phyloP scores from a whole-genome alignment of 2,888 invertebrate species.

The Artemia sp. region DNA sequence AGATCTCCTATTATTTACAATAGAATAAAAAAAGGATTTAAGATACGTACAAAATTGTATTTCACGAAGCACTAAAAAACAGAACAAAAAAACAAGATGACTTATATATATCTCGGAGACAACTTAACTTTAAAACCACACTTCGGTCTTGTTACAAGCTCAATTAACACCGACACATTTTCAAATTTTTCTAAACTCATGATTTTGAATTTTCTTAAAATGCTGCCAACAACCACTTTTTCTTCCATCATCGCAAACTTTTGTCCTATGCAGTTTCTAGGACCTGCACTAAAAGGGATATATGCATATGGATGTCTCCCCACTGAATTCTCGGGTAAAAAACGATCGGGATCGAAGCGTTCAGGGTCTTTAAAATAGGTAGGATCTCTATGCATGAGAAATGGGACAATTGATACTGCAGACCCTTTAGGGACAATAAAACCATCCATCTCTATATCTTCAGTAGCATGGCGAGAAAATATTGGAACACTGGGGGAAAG shows the following conservation, averaged over 20 bases:
- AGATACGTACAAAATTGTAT: too few relatives aligned
- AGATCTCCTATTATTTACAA: too few relatives aligned
- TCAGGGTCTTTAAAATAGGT: constrained; percentile 34
- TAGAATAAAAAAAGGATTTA: too few relatives aligned
- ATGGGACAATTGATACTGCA: constrained; percentile 40
- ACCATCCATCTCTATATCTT: constrained; percentile 21
- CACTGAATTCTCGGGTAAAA: constrained; percentile 32
- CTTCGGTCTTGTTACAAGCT: constrained; percentile 43
- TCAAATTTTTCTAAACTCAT: constrained; percentile 40
- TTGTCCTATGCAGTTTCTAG: constrained; percentile 37
- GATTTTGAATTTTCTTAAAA: constrained; percentile 41
- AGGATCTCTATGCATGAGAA: constrained; percentile 31
- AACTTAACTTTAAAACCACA: constrained; percentile 37
- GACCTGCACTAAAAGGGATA: constrained; percentile 36
- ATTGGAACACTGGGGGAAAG: constrained; percentile 37
- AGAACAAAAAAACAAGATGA: too few relatives aligned
- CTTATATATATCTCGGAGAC: constrained; percentile 4
- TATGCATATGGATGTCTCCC: constrained; percentile 35
- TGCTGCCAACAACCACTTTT: constrained; percentile 40
- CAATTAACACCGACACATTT: constrained; percentile 41
- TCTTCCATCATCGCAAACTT: constrained; percentile 43
- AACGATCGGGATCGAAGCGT: constrained; percentile 35
- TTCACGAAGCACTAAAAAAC: too few relatives aligned
- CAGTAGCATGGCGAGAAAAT: constrained; percentile 31
- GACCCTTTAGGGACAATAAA: constrained; percentile 37